Evolutionary conservation across 1,140 invertebrate genomes (phyloP).

Genomic region (Teleogryllus occipitalis): DNA sequence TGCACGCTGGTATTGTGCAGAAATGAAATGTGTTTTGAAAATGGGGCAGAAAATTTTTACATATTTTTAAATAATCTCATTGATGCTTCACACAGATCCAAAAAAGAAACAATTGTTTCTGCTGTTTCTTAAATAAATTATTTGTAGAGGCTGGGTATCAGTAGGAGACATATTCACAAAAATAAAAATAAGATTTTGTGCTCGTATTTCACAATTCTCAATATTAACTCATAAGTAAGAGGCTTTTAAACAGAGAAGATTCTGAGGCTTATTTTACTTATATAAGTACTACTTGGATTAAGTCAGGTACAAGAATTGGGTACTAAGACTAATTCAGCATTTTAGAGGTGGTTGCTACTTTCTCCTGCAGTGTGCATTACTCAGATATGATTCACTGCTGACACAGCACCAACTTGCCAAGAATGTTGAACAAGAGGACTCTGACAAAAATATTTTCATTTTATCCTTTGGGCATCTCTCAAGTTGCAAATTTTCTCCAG

Average conservation of each 20-base stretch:
- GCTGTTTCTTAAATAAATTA: not conserved
- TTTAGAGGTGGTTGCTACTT: not conserved
- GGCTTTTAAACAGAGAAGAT: not conserved
- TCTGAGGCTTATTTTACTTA: not conserved
- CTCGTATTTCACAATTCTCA: not conserved
- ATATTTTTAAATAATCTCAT: too few species aligned
- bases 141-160: not conserved
- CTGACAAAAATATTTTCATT: too few species aligned
- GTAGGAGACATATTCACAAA: not conserved
- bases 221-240: not conserved
- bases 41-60: too few species aligned
- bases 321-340: not conserved
- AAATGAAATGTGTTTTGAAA: too few species aligned
- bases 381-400: too few species aligned
- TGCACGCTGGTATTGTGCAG: too few species aligned
- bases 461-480: too few species aligned
- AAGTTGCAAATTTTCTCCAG: too few species aligned
- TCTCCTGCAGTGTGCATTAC: too few species aligned
- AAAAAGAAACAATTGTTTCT: not conserved
- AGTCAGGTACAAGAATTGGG: slow-evolving; percentile 3
- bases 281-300: not conserved
- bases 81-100: too few species aligned
- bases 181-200: not conserved
- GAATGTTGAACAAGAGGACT: too few species aligned
- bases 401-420: too few species aligned